Percentiles rank a stretch among this genome's conserved stretches.
These are phyloP conservation scores for Poecilus cupreus DNA, from an alignment of 2,888 invertebrate genomes.

Conservation along the genomic window DNA sequence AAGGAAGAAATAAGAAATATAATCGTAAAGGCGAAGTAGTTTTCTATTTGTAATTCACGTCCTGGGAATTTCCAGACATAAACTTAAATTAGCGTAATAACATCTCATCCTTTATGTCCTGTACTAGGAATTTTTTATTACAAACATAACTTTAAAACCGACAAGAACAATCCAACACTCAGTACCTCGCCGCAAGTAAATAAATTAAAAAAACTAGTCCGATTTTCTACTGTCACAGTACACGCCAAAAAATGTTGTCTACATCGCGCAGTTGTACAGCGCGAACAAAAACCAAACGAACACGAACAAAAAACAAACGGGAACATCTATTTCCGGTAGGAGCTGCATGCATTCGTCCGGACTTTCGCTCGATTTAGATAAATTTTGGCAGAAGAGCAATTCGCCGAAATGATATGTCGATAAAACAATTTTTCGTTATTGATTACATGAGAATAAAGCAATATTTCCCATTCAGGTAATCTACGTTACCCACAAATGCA, in stretches of 20 bases:
- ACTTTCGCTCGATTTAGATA: constrained; percentile 30
- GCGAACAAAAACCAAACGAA: constrained; percentile 42
- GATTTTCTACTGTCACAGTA: constrained; percentile 19
- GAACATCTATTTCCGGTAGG: constrained; percentile 39
- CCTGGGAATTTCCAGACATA: not conserved
- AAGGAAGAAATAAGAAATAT: too few species aligned
- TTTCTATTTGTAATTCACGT: not conserved
- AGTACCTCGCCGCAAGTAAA: constrained; percentile 17
- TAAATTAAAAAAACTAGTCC: constrained; percentile 38
- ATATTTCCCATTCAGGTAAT: too few species aligned
- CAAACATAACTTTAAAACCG: not conserved
- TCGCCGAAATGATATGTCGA: constrained; percentile 12
- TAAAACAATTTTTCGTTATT: not conserved
- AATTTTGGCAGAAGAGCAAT: not conserved
- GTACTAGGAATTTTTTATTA: not conserved
- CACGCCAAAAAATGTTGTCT: constrained; percentile 40
- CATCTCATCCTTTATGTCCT: not conserved
- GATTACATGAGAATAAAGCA: too few species aligned
- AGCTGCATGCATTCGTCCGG: constrained; percentile 27
- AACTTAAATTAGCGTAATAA: not conserved
- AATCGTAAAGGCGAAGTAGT: not conserved
- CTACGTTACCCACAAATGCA: too few species aligned
- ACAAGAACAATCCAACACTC: not conserved
- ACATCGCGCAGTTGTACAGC: constrained; percentile 14
- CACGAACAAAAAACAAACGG: constrained; percentile 31